Evolutionary conservation across 1,140 invertebrate species (phyloP).

Genomic region (Gryllus bimaculatus): DNA sequence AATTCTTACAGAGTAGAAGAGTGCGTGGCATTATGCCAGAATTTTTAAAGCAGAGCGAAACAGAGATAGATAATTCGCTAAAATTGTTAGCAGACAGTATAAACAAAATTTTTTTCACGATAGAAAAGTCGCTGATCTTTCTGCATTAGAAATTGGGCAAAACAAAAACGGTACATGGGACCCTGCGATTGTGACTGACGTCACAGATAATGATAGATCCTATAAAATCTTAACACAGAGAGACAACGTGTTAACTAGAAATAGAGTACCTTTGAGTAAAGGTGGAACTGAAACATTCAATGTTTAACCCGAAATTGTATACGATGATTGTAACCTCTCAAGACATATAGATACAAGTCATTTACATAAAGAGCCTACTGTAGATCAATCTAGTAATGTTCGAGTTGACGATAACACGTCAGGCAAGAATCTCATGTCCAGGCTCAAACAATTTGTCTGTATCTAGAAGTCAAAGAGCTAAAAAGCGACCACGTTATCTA

Average conservation of each 20-base stretch:
- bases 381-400: background rate
- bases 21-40: constrained; percentile 22
- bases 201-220: background rate
- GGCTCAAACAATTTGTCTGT: background rate
- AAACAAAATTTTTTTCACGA: background rate
- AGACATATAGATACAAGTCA: no score
- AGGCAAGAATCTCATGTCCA: background rate
- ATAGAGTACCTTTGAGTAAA: background rate
- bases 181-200: background rate
- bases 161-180: background rate
- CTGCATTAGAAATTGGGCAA: background rate
- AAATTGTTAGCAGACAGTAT: background rate
- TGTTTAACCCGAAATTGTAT: background rate
- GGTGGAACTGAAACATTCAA: background rate
- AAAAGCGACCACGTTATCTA: background rate
- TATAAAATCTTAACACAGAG: background rate
- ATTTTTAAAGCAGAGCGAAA: constrained; percentile 12
- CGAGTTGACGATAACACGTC: background rate
- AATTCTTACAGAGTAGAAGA: constrained; percentile 21
- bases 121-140: background rate
- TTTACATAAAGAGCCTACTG: background rate
- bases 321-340: background rate
- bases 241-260: background rate
- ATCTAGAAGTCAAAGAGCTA: background rate
- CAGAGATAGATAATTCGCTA: constrained; percentile 11